Evolutionary conservation across 2,113 vertebrate species (phyloP).

Genomic region (Chionodraco myersi): DNA sequence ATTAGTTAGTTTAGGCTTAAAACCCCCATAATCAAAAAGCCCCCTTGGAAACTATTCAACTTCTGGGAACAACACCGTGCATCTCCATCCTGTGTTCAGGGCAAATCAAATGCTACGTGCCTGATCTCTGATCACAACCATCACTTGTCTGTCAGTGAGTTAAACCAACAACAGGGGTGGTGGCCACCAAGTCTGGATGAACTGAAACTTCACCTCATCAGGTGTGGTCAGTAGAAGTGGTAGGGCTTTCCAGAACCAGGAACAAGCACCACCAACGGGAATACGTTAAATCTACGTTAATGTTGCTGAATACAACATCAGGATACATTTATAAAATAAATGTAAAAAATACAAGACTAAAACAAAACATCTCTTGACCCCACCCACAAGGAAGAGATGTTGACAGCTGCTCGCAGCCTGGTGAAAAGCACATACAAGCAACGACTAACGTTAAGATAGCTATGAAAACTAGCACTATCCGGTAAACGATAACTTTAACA

Average conservation of each 20-base stretch:
- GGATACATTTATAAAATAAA: neutral
- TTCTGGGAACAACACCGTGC: too few relatives aligned
- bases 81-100: too few relatives aligned
- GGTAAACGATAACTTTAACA: neutral
- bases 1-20: neutral
- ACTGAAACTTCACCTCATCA: neutral
- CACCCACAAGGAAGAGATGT: conserved; percentile 27
- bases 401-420: neutral
- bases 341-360: neutral
- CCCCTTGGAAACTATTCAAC: neutral
- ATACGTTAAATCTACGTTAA: neutral
- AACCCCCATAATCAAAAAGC: neutral
- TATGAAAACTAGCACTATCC: conserved; percentile 17
- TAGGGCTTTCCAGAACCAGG: neutral
- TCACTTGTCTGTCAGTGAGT: neutral
- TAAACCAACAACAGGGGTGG: neutral
- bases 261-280: neutral
- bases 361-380: conserved; percentile 3
- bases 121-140: too few relatives aligned
- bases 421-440: neutral
- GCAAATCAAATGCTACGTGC: too few relatives aligned
- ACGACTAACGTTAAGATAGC: neutral
- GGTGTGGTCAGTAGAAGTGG: neutral
- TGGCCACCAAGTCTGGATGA: neutral
- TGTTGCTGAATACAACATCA: neutral